A percentile compares a stretch with the other conserved stretches of the same genome.
These are phyloP conservation scores for Marmota monax DNA, from an alignment of 2,113 vertebrate species.

Conservation along the genomic window DNA sequence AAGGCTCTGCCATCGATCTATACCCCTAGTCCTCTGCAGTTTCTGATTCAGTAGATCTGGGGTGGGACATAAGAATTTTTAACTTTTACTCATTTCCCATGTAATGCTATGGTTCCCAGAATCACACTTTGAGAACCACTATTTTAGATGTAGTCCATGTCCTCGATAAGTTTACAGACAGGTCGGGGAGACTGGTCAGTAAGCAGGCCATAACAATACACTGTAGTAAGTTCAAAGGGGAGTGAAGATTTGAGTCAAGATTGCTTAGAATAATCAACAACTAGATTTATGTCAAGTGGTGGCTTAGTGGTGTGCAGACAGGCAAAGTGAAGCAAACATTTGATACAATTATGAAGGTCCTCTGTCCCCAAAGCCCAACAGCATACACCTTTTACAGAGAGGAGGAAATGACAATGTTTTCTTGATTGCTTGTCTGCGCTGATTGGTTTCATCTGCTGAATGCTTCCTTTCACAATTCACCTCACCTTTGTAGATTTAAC, in stretches of 20 bases:
- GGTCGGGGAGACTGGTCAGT: not conserved
- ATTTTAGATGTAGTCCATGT: not conserved
- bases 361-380: not conserved
- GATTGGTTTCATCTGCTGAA: conserved; percentile 9
- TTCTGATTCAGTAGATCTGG: not conserved
- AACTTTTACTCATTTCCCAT: not conserved
- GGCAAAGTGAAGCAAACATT: conserved; percentile 40
- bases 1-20: not conserved
- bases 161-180: not conserved
- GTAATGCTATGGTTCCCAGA: not conserved
- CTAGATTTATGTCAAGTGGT: not conserved
- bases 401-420: not conserved
- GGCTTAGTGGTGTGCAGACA: not conserved
- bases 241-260: not conserved
- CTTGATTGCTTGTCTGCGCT: not conserved
- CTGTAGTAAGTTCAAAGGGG: not conserved
- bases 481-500: conserved; percentile 44
- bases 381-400: not conserved
- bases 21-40: not conserved
- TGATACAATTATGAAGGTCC: not conserved
- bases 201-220: not conserved
- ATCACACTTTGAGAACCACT: not conserved
- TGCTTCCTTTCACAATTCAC: conserved; percentile 9
- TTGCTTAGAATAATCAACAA: not conserved
- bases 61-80: not conserved